These are phyloP conservation scores for Chaetura pelagica DNA, from an alignment of 2,113 vertebrate species.

Conservation along the genomic window DNA sequence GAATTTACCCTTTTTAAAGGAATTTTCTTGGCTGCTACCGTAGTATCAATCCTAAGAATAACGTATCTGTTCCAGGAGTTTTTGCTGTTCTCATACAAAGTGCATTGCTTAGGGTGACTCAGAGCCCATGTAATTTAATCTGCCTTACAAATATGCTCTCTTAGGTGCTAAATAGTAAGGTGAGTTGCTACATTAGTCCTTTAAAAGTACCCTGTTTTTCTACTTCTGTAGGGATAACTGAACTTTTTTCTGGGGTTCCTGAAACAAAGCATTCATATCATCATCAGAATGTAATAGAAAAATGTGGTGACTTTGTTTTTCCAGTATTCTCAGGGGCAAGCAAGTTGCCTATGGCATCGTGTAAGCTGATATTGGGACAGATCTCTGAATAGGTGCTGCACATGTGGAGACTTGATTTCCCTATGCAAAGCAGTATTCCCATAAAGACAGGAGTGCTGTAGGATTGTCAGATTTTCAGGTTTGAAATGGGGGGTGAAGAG, in stretches of 20 bases:
- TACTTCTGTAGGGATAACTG: not conserved
- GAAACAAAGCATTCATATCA: not conserved
- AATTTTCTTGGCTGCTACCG: not conserved
- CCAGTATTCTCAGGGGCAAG: not conserved
- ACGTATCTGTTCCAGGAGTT: not conserved
- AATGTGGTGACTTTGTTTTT: not conserved
- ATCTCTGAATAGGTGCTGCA: not conserved
- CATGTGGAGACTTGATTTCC: not conserved
- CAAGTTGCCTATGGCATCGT: not conserved
- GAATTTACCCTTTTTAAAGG: not conserved
- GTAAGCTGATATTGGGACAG: not conserved
- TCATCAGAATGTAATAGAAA: not conserved
- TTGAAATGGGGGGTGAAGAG: not conserved
- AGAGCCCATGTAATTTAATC: not conserved
- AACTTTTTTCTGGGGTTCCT: not conserved
- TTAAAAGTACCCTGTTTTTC: not conserved
- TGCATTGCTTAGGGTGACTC: not conserved
- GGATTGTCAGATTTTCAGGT: not conserved
- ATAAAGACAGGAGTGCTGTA: not conserved
- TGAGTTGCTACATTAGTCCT: not conserved
- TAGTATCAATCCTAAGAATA: not conserved
- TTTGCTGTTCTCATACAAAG: not conserved
- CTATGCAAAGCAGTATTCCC: not conserved
- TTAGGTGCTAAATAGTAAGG: not conserved
- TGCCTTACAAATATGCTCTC: not conserved